Evolutionary conservation across 2,888 invertebrate genomes (phyloP).

Genomic region (Cynaeus angustus): DNA sequence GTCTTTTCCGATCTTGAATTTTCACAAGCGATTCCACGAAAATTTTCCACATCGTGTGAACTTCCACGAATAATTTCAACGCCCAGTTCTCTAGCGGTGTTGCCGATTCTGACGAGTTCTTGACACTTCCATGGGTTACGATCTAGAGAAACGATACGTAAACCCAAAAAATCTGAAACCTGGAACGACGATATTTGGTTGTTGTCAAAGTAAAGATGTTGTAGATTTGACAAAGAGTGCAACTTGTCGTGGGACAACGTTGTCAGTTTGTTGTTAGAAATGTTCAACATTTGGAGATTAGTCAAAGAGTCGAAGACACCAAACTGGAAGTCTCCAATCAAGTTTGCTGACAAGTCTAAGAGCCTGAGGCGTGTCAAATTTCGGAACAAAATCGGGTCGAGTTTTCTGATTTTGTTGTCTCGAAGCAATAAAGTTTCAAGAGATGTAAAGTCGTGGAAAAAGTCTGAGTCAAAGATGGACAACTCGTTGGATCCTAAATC

Average conservation of each 20-base stretch:
- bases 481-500: slow-evolving; percentile 25
- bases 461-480: background rate
- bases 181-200: slow-evolving; percentile 22
- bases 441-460: slow-evolving; percentile 10
- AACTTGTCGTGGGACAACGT: slow-evolving; percentile 14
- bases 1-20: background rate
- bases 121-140: slow-evolving; percentile 19
- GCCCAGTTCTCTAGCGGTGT: background rate
- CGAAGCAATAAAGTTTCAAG: slow-evolving; percentile 7
- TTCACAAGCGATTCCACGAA: slow-evolving; percentile 23
- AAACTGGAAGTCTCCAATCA: slow-evolving; percentile 7
- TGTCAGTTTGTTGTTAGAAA: slow-evolving; percentile 9
- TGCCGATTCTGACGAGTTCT: slow-evolving; percentile 9
- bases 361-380: slow-evolving; percentile 1
- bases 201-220: slow-evolving; percentile 11
- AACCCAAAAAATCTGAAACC: background rate
- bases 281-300: slow-evolving; percentile 6
- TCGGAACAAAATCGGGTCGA: slow-evolving; percentile 9
- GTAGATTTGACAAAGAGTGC: slow-evolving; percentile 7
- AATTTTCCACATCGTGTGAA: slow-evolving; percentile 1
- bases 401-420: slow-evolving; percentile 16
- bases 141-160: slow-evolving; percentile 14
- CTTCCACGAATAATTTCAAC: slow-evolving; percentile 4
- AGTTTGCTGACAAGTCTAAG: slow-evolving; percentile 27
- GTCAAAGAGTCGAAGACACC: slow-evolving; percentile 29